These are phyloP conservation scores for Gambusia holbrooki DNA, from an alignment of 2,113 vertebrate species.

Conservation along the genomic window DNA sequence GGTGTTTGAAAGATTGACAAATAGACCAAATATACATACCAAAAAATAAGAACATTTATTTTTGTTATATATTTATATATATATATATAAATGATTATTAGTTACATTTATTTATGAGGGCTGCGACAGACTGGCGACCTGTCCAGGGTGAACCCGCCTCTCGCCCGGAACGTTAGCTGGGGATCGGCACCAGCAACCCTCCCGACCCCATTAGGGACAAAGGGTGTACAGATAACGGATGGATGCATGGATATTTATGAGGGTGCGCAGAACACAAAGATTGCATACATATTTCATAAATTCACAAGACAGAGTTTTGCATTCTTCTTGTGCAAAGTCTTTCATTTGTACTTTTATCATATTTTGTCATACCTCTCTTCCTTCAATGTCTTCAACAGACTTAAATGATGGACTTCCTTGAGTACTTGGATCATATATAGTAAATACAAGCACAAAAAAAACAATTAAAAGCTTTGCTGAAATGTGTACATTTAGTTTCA, in stretches of 20 bases:
- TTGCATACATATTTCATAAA: slow-evolving; percentile 25
- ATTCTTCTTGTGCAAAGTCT: neutral
- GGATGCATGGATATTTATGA: slow-evolving; percentile 13
- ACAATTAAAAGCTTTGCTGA: slow-evolving; percentile 48
- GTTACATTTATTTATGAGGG: slow-evolving; percentile 42
- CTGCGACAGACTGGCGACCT: too few relatives aligned
- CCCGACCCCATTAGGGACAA: too few relatives aligned
- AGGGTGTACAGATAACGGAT: too few relatives aligned
- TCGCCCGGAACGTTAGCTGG: too few relatives aligned
- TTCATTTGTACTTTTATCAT: neutral
- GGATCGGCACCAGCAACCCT: too few relatives aligned
- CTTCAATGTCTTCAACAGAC: slow-evolving; percentile 17
- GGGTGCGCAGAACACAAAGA: slow-evolving; percentile 30
- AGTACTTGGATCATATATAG: slow-evolving; percentile 37
- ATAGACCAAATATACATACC: too few relatives aligned
- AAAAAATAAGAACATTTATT: too few relatives aligned
- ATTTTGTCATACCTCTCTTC: neutral
- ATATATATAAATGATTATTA: slow-evolving; percentile 26
- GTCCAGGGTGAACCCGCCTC: too few relatives aligned
- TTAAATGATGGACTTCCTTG: slow-evolving; percentile 32
- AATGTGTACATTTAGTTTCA: slow-evolving; percentile 56
- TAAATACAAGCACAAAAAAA: slow-evolving; percentile 50
- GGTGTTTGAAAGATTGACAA: too few relatives aligned
- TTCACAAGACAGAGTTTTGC: slow-evolving; percentile 28
- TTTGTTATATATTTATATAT: slow-evolving; percentile 7